Evolutionary conservation across 1,140 invertebrate genomes (phyloP), one percentile per base, ranked within the genome.

Genomic region (Ceratoteleas bidentatus): DNA sequence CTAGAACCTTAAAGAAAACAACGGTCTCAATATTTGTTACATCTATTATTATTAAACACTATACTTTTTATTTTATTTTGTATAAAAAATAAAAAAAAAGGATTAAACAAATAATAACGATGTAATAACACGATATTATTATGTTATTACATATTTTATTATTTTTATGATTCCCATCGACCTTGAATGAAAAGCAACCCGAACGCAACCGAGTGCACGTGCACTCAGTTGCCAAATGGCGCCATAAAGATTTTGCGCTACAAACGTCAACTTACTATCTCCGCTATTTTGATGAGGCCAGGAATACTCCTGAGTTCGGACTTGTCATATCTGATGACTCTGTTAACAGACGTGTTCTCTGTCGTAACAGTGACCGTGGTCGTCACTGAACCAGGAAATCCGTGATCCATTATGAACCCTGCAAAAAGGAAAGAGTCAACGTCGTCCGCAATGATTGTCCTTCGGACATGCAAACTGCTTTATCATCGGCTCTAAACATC

Each of bases 221-320:
- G 24, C 24, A 24, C 24, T n/a, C n/a, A n/a, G n/a, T n/a, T 24
- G 24, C 24, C 24, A 24, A 24, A 24, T 24, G 4, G 24, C 24
- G 24, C 24, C 24, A 24, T 24, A 24, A 24, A 24, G 24, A 1
- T 24, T 24, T 24, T 24, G 24, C 24, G 24, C 24, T 24, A 4
- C 4, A 24, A 61, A 70, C 4, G 0, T 11, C 10, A 13, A 84
- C 95, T 94, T 92, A 98, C 97, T 85, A 96, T 93, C 93, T 96
- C 94, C 0, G 91, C 93, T 73, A 94, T 91, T 93, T 97, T 98
- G 0, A 98, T 86, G 38, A 96, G 93, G 50, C 96, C 96, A 38
- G 95, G 94, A 32, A 95, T 82, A 5, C 94, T 96, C 79, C 91
- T 92, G 11, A 96, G 79, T 85, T 97, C 97, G 1, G 90, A 89